Conservation (phyloP, 2,888 invertebrate species). For the Calliopum simillimum region DNA sequence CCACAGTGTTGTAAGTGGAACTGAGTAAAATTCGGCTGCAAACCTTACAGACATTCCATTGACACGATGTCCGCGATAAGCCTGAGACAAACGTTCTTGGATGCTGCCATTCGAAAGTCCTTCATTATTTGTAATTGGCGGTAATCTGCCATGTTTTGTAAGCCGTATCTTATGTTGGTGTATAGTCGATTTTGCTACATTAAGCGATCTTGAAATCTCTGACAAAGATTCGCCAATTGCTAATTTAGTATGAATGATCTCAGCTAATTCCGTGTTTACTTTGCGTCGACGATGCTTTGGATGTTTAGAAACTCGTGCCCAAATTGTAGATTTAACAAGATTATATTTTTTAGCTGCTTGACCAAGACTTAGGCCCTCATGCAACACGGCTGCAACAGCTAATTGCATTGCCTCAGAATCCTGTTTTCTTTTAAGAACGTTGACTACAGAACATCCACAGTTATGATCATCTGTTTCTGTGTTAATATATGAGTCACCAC, state of each 20-base stretch:
- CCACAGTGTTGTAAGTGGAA: conserved; percentile 48
- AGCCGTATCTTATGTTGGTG: conserved; percentile 48
- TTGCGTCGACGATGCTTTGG: conserved; percentile 44
- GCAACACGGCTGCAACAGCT: conserved; percentile 45
- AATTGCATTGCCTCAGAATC: conserved; percentile 36
- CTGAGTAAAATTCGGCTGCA: conserved; percentile 45
- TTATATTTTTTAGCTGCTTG: conserved; percentile 45
- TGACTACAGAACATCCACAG: not conserved
- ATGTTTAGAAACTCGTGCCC: conserved; percentile 45
- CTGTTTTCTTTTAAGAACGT: not conserved
- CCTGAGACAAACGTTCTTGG: conserved; percentile 44
- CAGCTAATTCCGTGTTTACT: conserved; percentile 39
- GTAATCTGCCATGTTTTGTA: conserved; percentile 41
- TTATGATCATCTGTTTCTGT: not conserved
- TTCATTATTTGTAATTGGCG: conserved; percentile 29
- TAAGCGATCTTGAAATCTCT: conserved; percentile 44
- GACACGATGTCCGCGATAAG: conserved; percentile 45
- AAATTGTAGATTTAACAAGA: conserved; percentile 47
- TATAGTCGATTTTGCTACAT: conserved; percentile 47
- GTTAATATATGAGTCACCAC: not conserved
- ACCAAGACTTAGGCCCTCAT: conserved; percentile 42
- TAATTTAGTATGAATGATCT: conserved; percentile 43
- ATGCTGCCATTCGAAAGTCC: conserved; percentile 27
- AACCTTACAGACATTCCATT: conserved; percentile 50
- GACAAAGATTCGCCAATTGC: conserved; percentile 46